Evolutionary conservation across 2,113 vertebrate genomes (phyloP), one percentile per base, ranked within the genome.

Genomic region (Reinhardtius hippoglossoides): DNA sequence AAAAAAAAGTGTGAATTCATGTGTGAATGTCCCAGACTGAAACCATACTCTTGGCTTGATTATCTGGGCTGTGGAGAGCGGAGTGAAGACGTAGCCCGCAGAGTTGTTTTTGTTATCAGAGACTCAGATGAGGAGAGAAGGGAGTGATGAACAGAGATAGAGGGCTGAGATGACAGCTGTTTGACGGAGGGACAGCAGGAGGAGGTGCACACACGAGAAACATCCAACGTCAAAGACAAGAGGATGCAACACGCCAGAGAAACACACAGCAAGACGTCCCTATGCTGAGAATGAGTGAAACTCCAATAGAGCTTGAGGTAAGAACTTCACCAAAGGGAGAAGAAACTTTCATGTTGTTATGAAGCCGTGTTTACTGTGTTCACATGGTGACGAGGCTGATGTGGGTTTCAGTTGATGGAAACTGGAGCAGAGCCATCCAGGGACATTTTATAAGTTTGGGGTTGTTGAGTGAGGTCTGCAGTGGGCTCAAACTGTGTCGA

Each of bases 111-210:
- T 89, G 88, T 94, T 93, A 93, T 94, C 92, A 83, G 89, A 7
- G 69, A 5, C 6, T 86, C 82, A 79, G 83, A 91, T 82, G 82
- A 90, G 78, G 83, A 90, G 76, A 86, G 79, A 83, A 87, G 85
- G 78, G 83, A 80, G 89, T 91, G 91, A 94, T 88, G 84, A 67
- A 71, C 62, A 76, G 66, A 92, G 94, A 94, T 92, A 92, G 85
- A 71, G 71, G 81, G 76, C 73, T 59, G 82, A 81, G 88, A 71
- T 88, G 85, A 93, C 85, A 84, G 83, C 74, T 83, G 73, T 75
- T 62, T 90, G 88, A 91, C 64, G 23, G 65, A 87, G 65, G 65
- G 61, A 67, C 55, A 64, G 76, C 58, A 73, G 80, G 72, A 76
- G 71, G 54, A 26, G 75, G 76, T 57, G 18, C 69, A 83, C 69